These are phyloP conservation scores for Silurus glanis DNA, from an alignment of 2,113 vertebrate genomes.

Conservation along the genomic window DNA sequence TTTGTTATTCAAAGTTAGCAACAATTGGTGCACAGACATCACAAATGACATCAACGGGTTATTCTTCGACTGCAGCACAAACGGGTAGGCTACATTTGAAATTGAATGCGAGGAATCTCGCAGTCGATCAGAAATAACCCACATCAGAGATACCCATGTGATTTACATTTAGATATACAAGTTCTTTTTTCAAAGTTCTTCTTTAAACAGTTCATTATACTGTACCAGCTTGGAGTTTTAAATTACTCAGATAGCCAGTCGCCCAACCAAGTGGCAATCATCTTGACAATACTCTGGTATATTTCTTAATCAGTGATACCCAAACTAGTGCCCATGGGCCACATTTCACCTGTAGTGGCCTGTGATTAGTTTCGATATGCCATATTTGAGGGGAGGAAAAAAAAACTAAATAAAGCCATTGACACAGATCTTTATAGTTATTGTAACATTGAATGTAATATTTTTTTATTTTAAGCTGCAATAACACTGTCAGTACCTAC, in stretches of 20 bases:
- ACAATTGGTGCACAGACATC: neutral
- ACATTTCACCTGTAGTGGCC: too few species aligned
- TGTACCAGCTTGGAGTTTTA: neutral
- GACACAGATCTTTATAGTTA: too few species aligned
- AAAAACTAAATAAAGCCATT: too few species aligned
- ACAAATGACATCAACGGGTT: neutral
- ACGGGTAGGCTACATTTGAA: neutral
- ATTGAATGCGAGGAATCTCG: neutral
- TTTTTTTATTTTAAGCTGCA: too few species aligned
- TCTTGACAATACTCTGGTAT: neutral
- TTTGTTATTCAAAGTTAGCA: conserved; percentile 29
- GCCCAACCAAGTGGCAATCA: neutral
- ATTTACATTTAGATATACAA: neutral
- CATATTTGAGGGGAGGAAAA: too few species aligned
- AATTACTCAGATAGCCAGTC: neutral
- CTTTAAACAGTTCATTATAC: too few species aligned
- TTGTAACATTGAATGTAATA: too few species aligned
- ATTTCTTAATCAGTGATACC: neutral
- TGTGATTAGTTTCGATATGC: too few species aligned
- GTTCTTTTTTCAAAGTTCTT: neutral
- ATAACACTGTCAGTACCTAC: too few species aligned
- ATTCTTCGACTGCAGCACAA: neutral
- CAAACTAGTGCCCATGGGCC: too few species aligned
- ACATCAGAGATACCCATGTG: neutral
- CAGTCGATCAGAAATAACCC: neutral